Evolutionary conservation across 2,797 vertebrate genomes (phyloP).

Genomic region (Hybognathus amarus): DNA sequence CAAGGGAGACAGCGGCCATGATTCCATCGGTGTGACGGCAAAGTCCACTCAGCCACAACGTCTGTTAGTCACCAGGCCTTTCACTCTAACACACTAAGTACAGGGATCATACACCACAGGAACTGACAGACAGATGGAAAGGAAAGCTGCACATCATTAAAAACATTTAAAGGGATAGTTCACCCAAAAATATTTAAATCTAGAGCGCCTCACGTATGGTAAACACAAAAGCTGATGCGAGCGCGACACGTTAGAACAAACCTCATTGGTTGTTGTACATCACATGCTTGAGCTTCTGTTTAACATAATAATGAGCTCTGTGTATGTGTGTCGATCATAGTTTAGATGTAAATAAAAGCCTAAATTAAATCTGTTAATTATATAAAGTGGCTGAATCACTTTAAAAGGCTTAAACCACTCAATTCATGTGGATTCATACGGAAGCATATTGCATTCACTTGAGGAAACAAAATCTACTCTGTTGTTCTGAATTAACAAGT

Average conservation of each 20-base stretch:
- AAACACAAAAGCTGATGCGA: not conserved
- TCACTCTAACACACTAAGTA: constrained; percentile 12
- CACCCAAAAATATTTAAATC: not conserved
- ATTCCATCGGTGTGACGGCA: constrained; percentile 53
- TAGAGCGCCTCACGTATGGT: not conserved
- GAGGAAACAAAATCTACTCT: too few species aligned
- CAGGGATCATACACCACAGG: not conserved
- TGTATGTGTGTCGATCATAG: not conserved
- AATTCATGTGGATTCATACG: not conserved
- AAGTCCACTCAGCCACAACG: constrained; percentile 40
- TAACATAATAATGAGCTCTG: not conserved
- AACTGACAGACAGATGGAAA: not conserved
- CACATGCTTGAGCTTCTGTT: not conserved
- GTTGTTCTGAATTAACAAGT: too few species aligned
- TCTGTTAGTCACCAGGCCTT: constrained; percentile 32
- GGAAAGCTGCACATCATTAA: not conserved
- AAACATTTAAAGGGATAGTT: not conserved
- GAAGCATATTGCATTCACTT: too few species aligned
- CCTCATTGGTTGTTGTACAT: not conserved
- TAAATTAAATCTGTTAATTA: not conserved
- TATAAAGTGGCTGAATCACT: not conserved
- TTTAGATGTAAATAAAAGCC: not conserved
- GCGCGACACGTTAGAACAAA: not conserved
- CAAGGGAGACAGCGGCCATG: constrained; percentile 50
- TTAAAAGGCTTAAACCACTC: not conserved